These are phyloP conservation scores for Smittia sp. DNA, from an alignment of 2,888 invertebrate species.

Conservation along the genomic window DNA sequence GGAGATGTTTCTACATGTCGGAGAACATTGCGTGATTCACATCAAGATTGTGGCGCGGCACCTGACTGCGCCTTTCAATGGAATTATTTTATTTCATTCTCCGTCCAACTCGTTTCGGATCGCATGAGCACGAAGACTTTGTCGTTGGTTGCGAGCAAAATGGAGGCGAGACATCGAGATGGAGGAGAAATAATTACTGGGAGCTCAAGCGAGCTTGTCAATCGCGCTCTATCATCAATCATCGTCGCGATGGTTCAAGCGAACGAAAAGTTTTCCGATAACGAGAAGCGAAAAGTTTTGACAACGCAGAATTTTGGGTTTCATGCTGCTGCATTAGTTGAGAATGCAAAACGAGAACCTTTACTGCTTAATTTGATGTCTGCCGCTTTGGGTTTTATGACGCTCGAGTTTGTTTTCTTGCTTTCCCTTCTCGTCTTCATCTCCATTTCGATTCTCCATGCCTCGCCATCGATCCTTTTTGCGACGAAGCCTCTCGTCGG, in stretches of 20 bases:
- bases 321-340: not conserved
- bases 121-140: not conserved
- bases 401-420: not conserved
- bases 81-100: not conserved
- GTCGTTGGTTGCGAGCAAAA: not conserved
- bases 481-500: not conserved
- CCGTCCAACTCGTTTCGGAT: not conserved
- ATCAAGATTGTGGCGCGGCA: conserved; percentile 9
- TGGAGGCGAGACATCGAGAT: not conserved
- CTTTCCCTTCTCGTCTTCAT: not conserved
- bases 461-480: conserved; percentile 9
- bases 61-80: conserved; percentile 19
- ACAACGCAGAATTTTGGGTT: too few relatives aligned
- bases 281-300: too few relatives aligned
- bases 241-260: not conserved
- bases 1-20: not conserved
- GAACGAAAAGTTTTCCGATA: too few relatives aligned
- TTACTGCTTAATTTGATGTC: conserved; percentile 27
- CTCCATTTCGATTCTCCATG: not conserved
- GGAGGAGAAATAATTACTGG: not conserved
- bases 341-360: conserved; percentile 1
- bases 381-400: conserved; percentile 16
- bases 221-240: not conserved
- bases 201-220: not conserved
- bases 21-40: not conserved